phyloP scores from a whole-genome alignment of 2,113 vertebrate species.

The Syrrhaptes paradoxus region DNA sequence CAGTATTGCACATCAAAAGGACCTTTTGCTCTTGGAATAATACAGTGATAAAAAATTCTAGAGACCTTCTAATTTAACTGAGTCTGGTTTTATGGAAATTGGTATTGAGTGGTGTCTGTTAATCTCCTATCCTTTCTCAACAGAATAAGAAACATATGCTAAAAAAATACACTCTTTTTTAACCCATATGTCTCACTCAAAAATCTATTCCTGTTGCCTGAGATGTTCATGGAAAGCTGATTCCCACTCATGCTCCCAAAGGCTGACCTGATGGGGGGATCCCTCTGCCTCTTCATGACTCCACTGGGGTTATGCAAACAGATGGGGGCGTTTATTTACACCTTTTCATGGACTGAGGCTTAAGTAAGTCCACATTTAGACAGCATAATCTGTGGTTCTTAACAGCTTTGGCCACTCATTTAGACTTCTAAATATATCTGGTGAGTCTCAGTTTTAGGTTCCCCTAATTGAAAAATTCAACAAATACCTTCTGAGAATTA shows the following conservation, averaged over 20 bases:
- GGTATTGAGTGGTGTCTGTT: neutral
- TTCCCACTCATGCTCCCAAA: neutral
- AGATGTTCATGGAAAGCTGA: neutral
- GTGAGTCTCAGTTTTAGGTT: neutral
- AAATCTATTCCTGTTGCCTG: neutral
- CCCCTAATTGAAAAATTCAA: neutral
- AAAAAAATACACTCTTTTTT: neutral
- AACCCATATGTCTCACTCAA: neutral
- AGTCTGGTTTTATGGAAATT: slow-evolving; percentile 5
- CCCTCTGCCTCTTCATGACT: neutral
- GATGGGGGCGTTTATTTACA: neutral
- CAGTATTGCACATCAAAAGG: slow-evolving; percentile 30
- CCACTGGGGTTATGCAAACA: neutral
- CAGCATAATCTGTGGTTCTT: neutral
- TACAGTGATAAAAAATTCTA: neutral
- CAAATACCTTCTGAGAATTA: neutral
- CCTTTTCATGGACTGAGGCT: neutral
- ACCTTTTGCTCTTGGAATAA: slow-evolving; percentile 40
- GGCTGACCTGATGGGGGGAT: neutral
- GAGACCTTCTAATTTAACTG: slow-evolving; percentile 31
- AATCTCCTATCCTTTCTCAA: neutral
- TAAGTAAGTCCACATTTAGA: neutral
- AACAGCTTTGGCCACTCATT: neutral
- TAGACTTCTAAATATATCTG: slow-evolving; percentile 9
- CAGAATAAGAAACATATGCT: neutral